A percentile compares a stretch with the other conserved stretches of the same genome.
phyloP scores from a whole-genome alignment of 2,888 invertebrate genomes.

The Pardosa pseudoannulata region DNA sequence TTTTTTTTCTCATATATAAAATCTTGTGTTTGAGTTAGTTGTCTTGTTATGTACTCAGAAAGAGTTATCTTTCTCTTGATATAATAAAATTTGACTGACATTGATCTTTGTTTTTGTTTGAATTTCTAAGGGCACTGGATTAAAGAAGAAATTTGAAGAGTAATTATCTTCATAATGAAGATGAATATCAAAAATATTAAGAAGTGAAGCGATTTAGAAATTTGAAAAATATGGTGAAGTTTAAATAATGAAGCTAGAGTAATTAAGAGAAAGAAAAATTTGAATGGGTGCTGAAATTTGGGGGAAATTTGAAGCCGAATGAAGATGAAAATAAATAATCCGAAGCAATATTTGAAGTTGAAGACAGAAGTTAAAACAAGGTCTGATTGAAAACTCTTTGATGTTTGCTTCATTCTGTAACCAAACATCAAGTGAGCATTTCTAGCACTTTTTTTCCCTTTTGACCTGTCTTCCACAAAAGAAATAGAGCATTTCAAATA shows the following conservation, averaged over 20 bases:
- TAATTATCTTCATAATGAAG: conserved; percentile 66
- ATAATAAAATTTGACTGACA: conserved; percentile 61
- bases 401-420: conserved; percentile 66
- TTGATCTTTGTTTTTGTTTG: conserved; percentile 71
- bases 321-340: conserved; percentile 30
- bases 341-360: conserved; percentile 54
- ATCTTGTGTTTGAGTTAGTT: conserved; percentile 23
- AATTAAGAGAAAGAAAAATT: conserved; percentile 36
- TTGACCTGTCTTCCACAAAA: neutral
- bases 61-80: conserved; percentile 43
- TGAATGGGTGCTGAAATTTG: conserved; percentile 27
- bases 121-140: conserved; percentile 69
- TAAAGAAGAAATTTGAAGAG: conserved; percentile 66
- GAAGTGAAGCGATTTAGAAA: conserved; percentile 36
- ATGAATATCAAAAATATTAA: conserved; percentile 49
- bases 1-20: conserved; percentile 8
- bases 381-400: conserved; percentile 57
- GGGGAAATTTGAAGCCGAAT: conserved; percentile 47
- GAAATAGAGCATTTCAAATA: neutral
- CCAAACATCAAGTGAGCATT: conserved; percentile 71
- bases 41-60: conserved; percentile 29
- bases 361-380: conserved; percentile 58
- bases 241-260: conserved; percentile 51
- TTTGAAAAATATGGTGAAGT: conserved; percentile 24
- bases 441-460: conserved; percentile 19